These are phyloP conservation scores for Thunnus albacares DNA, from an alignment of 2,797 vertebrate species.

Conservation along the genomic window DNA sequence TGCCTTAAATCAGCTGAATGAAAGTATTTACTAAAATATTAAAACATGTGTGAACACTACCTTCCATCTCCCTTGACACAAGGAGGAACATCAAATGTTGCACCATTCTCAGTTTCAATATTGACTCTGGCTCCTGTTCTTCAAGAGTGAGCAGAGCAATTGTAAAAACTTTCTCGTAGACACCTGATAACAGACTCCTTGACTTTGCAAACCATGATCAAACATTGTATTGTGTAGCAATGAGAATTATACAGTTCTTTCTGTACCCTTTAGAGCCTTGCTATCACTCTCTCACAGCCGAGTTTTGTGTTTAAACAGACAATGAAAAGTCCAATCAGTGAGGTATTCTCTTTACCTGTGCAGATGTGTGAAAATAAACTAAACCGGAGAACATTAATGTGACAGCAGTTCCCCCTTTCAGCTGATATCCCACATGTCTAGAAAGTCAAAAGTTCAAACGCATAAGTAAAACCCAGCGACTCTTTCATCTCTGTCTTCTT, in stretches of 20 bases:
- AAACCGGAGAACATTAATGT: slow-evolving; percentile 19
- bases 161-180: neutral
- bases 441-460: slow-evolving; percentile 50
- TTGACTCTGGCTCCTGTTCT: neutral
- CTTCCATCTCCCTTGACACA: neutral
- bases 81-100: slow-evolving; percentile 1
- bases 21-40: neutral
- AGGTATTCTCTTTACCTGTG: neutral
- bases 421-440: slow-evolving; percentile 1
- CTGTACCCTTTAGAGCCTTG: no score
- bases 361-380: neutral
- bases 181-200: neutral
- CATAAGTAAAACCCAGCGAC: neutral
- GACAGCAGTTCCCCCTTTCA: neutral
- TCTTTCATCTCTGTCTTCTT: slow-evolving; percentile 48
- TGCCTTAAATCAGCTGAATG: neutral
- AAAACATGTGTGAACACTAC: neutral
- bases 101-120: neutral
- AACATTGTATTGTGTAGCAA: neutral
- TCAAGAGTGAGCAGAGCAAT: neutral
- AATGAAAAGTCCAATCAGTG: neutral
- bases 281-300: neutral
- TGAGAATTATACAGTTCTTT: neutral
- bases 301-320: neutral
- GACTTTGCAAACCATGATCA: slow-evolving; percentile 1